Conservation (phyloP, 2,113 vertebrate genomes). For the Salvelinus fontinalis region DNA sequence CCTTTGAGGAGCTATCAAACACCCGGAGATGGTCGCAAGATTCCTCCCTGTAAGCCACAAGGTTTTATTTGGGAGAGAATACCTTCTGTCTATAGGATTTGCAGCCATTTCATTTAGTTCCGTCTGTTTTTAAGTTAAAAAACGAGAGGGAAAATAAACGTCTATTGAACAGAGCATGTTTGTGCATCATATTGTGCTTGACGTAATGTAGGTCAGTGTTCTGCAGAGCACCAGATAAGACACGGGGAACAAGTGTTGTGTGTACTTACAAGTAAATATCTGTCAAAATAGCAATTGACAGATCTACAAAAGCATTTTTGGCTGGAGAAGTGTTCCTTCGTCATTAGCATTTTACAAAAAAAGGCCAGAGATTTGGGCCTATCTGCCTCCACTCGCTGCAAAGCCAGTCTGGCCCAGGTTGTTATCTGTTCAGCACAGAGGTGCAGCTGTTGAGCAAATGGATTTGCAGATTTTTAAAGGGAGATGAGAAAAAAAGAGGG, state of each 20-base stretch:
- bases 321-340: conserved; percentile 96
- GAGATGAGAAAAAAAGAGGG: conserved; percentile 91
- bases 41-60: conserved; percentile 88
- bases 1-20: conserved; percentile 85
- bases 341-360: conserved; percentile 99
- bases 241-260: conserved; percentile 98
- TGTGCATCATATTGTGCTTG: conserved; percentile 98
- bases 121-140: conserved; percentile 97
- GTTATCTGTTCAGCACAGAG: conserved; percentile 99
- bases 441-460: conserved; percentile 99
- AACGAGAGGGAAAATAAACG: conserved; percentile 76
- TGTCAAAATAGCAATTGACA: conserved; percentile 99
- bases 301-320: conserved; percentile 99
- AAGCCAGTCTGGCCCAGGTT: conserved; percentile 97
- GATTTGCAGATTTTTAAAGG: conserved; percentile 99
- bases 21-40: conserved; percentile 92
- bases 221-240: conserved; percentile 99
- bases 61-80: conserved; percentile 92
- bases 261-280: conserved; percentile 99
- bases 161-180: conserved; percentile 93
- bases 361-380: conserved; percentile 99
- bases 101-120: conserved; percentile 95
- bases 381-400: conserved; percentile 97
- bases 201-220: conserved; percentile 99
- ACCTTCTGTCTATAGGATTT: conserved; percentile 98